phyloP scores from a whole-genome alignment of 2,113 vertebrate genomes.

The Barbus barbus region DNA sequence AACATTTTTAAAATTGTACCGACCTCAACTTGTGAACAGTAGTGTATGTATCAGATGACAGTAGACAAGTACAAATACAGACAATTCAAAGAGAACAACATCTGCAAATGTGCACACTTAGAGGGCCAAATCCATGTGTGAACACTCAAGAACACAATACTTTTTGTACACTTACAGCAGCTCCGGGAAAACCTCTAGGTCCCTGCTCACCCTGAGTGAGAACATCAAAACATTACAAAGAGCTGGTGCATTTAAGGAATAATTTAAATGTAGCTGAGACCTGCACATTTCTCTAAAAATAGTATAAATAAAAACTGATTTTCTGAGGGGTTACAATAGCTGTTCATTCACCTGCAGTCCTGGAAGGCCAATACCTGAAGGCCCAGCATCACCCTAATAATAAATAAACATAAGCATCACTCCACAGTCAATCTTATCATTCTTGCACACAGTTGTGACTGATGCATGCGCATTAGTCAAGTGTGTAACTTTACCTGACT shows the following conservation, averaged over 20 bases:
- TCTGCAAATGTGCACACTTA: background rate
- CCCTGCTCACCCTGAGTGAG: conserved; percentile 70
- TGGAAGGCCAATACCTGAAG: conserved; percentile 62
- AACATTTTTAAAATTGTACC: background rate
- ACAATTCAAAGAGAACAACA: background rate
- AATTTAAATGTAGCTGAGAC: too few relatives aligned
- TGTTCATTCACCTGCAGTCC: conserved; percentile 66
- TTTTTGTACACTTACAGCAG: conserved; percentile 64
- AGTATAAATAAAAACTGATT: background rate
- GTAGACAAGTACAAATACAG: background rate
- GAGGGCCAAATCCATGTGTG: background rate
- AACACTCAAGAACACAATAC: background rate
- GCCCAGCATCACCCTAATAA: conserved; percentile 69
- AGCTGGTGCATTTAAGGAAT: background rate
- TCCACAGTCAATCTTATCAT: background rate
- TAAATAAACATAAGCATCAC: background rate
- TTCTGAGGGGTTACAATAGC: background rate
- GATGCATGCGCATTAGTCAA: background rate
- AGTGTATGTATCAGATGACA: background rate
- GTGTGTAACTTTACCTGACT: conserved; percentile 73
- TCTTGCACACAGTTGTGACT: background rate
- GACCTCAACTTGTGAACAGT: background rate
- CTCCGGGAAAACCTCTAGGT: conserved; percentile 68
- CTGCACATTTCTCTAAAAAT: background rate
- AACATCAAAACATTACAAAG: conserved; percentile 33